These are phyloP conservation scores for Garrulus glandarius DNA, from an alignment of 2,797 vertebrate genomes.

Conservation along the genomic window DNA sequence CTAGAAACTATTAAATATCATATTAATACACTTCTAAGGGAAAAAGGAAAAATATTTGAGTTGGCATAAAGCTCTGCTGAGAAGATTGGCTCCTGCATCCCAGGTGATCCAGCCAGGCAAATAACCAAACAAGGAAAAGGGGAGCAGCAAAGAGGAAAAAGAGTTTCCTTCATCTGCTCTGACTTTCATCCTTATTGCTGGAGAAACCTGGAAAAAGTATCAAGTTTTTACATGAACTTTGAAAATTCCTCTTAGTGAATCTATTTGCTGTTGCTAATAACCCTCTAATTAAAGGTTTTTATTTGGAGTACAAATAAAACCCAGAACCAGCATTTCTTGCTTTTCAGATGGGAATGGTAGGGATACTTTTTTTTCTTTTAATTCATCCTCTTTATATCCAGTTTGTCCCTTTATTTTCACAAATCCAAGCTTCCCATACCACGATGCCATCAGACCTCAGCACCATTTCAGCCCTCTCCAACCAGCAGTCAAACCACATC, in stretches of 20 bases:
- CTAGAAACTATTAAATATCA: slow-evolving; percentile 36
- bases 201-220: neutral
- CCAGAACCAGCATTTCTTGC: accelerated
- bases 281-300: neutral
- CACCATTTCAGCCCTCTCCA: neutral
- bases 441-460: accelerated
- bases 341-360: neutral
- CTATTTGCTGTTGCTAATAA: neutral
- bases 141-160: neutral
- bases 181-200: neutral
- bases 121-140: neutral
- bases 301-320: neutral
- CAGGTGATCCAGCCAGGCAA: neutral
- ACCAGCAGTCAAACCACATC: accelerated
- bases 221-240: neutral
- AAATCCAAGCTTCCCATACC: neutral
- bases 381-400: neutral
- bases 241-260: neutral
- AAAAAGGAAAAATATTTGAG: slow-evolving; percentile 1
- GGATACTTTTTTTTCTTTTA: neutral
- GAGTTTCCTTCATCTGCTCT: neutral
- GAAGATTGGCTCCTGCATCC: neutral
- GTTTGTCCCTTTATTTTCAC: neutral
- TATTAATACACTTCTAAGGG: neutral
- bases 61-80: neutral